Conservation (phyloP, 1,140 invertebrate genomes). For the Pseudomyrmex gracilis region DNA sequence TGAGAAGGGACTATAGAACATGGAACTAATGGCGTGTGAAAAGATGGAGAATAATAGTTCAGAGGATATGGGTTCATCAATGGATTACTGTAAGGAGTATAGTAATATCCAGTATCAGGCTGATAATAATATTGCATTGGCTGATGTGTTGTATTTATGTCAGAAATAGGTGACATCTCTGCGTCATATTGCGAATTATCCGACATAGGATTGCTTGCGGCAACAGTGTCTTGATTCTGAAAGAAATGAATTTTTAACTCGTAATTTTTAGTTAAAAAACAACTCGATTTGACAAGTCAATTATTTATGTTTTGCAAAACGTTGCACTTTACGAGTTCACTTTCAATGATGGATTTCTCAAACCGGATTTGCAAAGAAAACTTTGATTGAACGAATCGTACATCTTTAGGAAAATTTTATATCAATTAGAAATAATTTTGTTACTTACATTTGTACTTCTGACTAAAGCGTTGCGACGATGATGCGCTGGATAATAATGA, state of each 20-base stretch:
- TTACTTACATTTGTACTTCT: slow-evolving; percentile 58
- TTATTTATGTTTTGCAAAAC: not conserved
- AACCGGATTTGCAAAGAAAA: not conserved
- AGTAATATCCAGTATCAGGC: not conserved
- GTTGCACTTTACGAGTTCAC: not conserved
- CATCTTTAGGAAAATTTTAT: not conserved
- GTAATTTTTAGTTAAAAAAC: not conserved
- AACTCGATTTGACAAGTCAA: not conserved
- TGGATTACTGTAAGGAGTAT: slow-evolving; percentile 7
- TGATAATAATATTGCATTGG: not conserved
- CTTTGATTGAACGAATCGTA: not conserved
- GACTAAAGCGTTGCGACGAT: not conserved
- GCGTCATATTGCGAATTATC: not conserved
- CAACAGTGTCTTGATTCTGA: not conserved
- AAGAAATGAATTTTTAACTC: slow-evolving; percentile 28
- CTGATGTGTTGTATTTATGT: not conserved
- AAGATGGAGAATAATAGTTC: too few species aligned
- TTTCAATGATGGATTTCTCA: not conserved
- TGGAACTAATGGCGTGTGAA: too few species aligned
- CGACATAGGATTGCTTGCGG: not conserved
- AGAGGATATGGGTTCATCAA: not conserved
- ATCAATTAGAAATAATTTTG: not conserved
- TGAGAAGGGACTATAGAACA: too few species aligned
- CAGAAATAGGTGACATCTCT: not conserved
- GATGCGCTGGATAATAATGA: not conserved